Evolutionary conservation across 2,888 invertebrate species (phyloP).

Genomic region (Antheraea assamensis): DNA sequence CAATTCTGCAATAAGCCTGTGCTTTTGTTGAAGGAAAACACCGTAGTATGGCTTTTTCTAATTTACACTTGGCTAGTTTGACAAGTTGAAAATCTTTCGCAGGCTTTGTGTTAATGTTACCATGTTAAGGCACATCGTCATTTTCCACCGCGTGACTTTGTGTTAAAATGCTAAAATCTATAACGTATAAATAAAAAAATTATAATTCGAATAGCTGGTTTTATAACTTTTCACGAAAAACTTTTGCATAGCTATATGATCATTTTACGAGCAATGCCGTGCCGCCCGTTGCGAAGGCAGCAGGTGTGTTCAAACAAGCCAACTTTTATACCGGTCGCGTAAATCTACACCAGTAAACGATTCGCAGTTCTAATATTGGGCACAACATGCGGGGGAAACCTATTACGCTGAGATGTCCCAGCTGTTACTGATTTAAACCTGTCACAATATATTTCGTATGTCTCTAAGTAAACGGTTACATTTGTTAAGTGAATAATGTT

Average conservation of each 20-base stretch:
- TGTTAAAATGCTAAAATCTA: too few species aligned
- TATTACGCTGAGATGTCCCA: slow-evolving; percentile 12
- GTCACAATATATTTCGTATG: slow-evolving; percentile 9
- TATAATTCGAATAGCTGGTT: slow-evolving; percentile 1
- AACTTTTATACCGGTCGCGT: slow-evolving; percentile 49
- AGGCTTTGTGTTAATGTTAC: too few species aligned
- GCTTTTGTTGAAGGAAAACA: too few species aligned
- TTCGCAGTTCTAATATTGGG: slow-evolving; percentile 39
- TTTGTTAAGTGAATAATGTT: neutral
- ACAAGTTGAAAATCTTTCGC: too few species aligned
- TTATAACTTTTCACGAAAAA: slow-evolving; percentile 17
- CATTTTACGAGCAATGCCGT: slow-evolving; percentile 37
- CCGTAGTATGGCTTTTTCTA: too few species aligned
- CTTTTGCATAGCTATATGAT: slow-evolving; percentile 27
- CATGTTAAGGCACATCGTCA: too few species aligned
- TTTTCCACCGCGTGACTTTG: too few species aligned
- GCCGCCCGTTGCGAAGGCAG: slow-evolving; percentile 30
- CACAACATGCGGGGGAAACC: slow-evolving; percentile 22
- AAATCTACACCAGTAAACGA: slow-evolving; percentile 51
- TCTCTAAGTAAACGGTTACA: neutral
- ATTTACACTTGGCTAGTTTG: too few species aligned
- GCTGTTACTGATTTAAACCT: slow-evolving; percentile 10
- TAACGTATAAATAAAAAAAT: neutral
- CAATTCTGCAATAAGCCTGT: too few species aligned
- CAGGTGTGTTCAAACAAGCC: slow-evolving; percentile 48